These are phyloP conservation scores for Taenioides sp. DNA, from an alignment of 2,797 vertebrate species.

Conservation along the genomic window DNA sequence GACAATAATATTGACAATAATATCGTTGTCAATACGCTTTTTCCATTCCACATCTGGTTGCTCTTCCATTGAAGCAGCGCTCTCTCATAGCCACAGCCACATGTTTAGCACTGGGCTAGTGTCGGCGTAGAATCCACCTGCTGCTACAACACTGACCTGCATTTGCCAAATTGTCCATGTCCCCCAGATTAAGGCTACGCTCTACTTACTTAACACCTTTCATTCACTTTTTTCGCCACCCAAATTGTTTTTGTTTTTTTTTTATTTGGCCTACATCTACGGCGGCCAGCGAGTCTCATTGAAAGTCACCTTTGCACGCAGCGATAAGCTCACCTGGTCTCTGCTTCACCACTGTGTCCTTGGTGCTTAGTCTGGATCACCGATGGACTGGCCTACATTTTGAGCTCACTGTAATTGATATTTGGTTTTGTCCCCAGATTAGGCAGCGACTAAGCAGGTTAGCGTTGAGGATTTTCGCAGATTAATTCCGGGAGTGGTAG, in stretches of 20 bases:
- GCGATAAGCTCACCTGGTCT: conserved; percentile 35
- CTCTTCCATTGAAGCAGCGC: too few species aligned
- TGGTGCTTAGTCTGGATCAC: conserved; percentile 40
- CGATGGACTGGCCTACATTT: conserved; percentile 60
- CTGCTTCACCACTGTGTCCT: conserved; percentile 35
- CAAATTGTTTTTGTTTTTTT: background rate
- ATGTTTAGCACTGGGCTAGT: conserved; percentile 37
- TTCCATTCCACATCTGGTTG: too few species aligned
- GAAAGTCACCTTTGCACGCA: conserved; percentile 23
- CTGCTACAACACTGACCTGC: conserved; percentile 51
- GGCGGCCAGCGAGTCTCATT: conserved; percentile 14
- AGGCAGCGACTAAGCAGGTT: conserved; percentile 69
- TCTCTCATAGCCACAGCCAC: conserved; percentile 16
- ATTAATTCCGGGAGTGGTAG: conserved; percentile 73
- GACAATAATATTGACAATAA: too few species aligned
- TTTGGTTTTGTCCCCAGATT: conserved; percentile 64
- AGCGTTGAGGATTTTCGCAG: conserved; percentile 67
- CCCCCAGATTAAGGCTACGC: conserved; percentile 46
- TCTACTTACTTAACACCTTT: conserved; percentile 19
- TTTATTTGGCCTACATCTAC: conserved; percentile 13
- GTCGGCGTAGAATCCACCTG: conserved; percentile 30
- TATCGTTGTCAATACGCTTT: too few species aligned
- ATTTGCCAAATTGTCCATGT: conserved; percentile 55
- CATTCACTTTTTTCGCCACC: conserved; percentile 4
- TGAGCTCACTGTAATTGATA: conserved; percentile 67